Conservation (phyloP, 2,797 vertebrate genomes). For the Macropus fuliginosus region DNA sequence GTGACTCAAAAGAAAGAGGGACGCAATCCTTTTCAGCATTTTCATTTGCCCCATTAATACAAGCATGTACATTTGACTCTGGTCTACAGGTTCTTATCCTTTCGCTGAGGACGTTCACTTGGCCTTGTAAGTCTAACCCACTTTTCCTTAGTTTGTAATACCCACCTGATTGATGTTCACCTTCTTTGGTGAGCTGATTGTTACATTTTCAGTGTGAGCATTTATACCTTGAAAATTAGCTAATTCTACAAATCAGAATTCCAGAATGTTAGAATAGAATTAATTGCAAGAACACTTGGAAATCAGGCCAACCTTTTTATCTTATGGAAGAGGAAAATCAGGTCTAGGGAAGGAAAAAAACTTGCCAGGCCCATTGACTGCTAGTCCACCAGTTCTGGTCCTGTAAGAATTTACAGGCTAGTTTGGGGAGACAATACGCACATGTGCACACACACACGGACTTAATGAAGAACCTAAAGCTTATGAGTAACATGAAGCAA, state of each 20-base stretch:
- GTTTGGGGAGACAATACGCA: not conserved
- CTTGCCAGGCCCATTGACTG: too few relatives aligned
- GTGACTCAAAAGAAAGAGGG: not conserved
- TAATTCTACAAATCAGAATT: not conserved
- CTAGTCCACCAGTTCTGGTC: not conserved
- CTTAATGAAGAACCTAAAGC: not conserved
- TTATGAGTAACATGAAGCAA: not conserved
- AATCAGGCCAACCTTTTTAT: not conserved
- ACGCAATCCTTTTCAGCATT: not conserved
- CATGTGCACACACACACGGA: not conserved
- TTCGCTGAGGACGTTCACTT: not conserved
- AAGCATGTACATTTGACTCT: not conserved
- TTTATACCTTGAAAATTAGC: not conserved
- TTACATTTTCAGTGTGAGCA: not conserved
- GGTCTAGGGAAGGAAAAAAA: too few relatives aligned
- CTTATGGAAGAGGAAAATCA: too few relatives aligned
- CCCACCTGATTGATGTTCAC: not conserved
- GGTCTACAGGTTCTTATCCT: not conserved
- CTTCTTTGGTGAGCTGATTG: not conserved
- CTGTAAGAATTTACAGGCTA: not conserved
- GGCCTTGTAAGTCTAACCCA: not conserved
- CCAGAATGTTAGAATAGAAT: not conserved
- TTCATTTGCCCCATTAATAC: not conserved
- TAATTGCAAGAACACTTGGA: not conserved
- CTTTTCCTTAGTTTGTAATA: not conserved